Evolutionary conservation across 2,113 vertebrate species (phyloP).

Genomic region (Nerophis lumbriciformis): DNA sequence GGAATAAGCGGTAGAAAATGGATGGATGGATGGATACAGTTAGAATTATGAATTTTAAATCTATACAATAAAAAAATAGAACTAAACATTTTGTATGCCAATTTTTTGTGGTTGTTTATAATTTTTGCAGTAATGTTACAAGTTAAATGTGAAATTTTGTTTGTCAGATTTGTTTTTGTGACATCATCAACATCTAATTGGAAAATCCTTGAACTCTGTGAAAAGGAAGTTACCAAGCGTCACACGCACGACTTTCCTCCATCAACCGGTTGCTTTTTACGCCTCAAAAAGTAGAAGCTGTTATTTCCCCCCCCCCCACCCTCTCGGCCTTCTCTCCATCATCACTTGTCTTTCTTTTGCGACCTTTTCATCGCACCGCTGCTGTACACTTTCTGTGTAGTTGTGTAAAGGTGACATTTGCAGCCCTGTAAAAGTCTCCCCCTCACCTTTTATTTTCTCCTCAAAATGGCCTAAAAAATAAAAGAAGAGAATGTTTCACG

Average conservation of each 20-base stretch:
- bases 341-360: conserved; percentile 10
- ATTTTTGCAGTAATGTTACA: too few species aligned
- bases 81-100: too few species aligned
- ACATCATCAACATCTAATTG: too few species aligned
- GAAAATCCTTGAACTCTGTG: too few species aligned
- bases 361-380: conserved; percentile 49
- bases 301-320: conserved; percentile 34
- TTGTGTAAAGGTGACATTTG: conserved; percentile 62
- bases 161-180: too few species aligned
- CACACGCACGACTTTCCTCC: conserved; percentile 19
- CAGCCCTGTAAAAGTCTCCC: conserved; percentile 42
- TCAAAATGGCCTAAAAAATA: conserved; percentile 54
- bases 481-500: conserved; percentile 58
- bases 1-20: too few species aligned
- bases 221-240: background rate
- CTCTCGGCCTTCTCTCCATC: conserved; percentile 17
- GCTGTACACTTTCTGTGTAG: conserved; percentile 30
- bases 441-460: conserved; percentile 16
- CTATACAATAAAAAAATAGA: too few species aligned
- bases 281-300: conserved; percentile 33
- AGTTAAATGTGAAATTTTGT: too few species aligned
- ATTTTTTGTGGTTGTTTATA: too few species aligned
- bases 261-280: conserved; percentile 52
- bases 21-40: too few species aligned
- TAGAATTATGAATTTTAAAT: too few species aligned